Evolutionary conservation across 2,113 vertebrate species (phyloP).

Genomic region (Nerophis ophidion): DNA sequence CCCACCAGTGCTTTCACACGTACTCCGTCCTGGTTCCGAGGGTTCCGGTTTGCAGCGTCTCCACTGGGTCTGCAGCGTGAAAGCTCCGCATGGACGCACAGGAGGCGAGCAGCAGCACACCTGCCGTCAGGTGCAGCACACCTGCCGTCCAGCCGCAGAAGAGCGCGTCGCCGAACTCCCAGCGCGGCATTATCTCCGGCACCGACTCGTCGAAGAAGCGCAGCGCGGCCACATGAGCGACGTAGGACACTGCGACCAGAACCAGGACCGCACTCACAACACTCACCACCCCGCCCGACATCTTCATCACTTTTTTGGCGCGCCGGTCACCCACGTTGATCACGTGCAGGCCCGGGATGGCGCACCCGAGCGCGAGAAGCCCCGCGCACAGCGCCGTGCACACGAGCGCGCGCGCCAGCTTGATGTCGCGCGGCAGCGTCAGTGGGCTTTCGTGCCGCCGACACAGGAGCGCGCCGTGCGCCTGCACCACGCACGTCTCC

Average conservation of each 20-base stretch:
- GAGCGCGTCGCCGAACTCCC: constrained; percentile 70
- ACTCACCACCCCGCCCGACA: constrained; percentile 53
- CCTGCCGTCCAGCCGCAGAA: constrained; percentile 71
- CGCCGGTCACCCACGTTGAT: constrained; percentile 57
- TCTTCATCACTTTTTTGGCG: constrained; percentile 53
- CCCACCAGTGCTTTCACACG: background rate
- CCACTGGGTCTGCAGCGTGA: constrained; percentile 10
- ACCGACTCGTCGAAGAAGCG: constrained; percentile 64
- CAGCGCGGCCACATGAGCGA: constrained; percentile 53
- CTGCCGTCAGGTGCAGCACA: constrained; percentile 64
- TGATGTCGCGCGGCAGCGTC: constrained; percentile 56
- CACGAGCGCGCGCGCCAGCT: constrained; percentile 62
- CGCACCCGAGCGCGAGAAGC: constrained; percentile 58
- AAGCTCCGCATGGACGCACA: constrained; percentile 39
- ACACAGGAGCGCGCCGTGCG: constrained; percentile 54
- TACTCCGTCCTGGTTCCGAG: background rate
- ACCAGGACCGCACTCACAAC: constrained; percentile 56
- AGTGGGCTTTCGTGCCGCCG: constrained; percentile 59
- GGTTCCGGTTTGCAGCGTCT: background rate
- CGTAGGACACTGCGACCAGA: constrained; percentile 62
- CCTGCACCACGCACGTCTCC: constrained; percentile 70
- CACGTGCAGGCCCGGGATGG: constrained; percentile 56
- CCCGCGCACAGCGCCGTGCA: constrained; percentile 46
- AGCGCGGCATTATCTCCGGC: constrained; percentile 59
- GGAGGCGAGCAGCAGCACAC: constrained; percentile 61